phyloP scores from a whole-genome alignment of 64 coral and sea anemone species.

The Montipora efflorescens region DNA sequence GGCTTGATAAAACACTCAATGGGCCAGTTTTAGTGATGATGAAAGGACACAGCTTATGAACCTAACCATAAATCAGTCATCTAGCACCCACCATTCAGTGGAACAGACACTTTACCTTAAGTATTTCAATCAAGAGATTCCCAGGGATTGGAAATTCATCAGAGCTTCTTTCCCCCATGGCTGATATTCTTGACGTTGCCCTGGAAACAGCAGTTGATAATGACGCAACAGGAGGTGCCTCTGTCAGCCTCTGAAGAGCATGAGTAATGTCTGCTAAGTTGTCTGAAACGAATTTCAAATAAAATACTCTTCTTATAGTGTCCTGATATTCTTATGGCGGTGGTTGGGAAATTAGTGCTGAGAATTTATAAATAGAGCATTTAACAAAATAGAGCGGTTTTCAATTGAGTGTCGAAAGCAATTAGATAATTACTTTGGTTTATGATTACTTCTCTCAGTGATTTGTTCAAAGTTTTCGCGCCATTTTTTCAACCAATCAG shows the following conservation, averaged over 20 bases:
- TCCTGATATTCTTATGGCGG: background rate
- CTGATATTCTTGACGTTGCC: constrained; percentile 88
- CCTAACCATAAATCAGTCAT: too few relatives aligned
- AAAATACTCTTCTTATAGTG: background rate
- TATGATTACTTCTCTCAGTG: too few relatives aligned
- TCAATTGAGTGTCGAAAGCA: too few relatives aligned
- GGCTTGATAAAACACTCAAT: too few relatives aligned
- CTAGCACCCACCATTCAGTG: too few relatives aligned
- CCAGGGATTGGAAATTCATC: constrained; percentile 87
- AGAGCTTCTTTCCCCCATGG: constrained; percentile 43
- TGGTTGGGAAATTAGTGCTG: background rate
- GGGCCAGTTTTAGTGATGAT: too few relatives aligned
- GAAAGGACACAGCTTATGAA: too few relatives aligned
- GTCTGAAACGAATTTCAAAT: constrained; percentile 48
- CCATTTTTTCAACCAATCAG: too few relatives aligned
- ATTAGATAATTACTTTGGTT: too few relatives aligned
- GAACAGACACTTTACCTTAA: constrained; percentile 68
- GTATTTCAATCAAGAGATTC: constrained; percentile 74
- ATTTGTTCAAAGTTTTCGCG: too few relatives aligned
- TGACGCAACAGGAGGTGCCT: constrained; percentile 79
- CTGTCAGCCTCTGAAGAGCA: constrained; percentile 88
- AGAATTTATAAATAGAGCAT: too few relatives aligned
- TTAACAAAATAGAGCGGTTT: too few relatives aligned
- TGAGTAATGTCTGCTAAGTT: constrained; percentile 87
- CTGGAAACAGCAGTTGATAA: constrained; percentile 91